Evolutionary conservation across 2,888 invertebrate species (phyloP).

Genomic region (Hyles lineata): DNA sequence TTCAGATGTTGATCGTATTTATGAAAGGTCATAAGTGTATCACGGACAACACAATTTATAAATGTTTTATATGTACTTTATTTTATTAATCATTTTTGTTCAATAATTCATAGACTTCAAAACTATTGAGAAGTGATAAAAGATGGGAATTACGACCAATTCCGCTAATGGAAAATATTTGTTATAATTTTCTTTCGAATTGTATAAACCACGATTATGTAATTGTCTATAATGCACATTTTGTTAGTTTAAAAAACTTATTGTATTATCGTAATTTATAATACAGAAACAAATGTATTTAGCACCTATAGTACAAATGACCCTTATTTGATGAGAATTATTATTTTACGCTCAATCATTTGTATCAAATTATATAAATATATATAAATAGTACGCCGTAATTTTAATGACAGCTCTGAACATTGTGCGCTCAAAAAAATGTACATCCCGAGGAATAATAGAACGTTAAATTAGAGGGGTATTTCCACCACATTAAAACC

Average conservation of each 20-base stretch:
- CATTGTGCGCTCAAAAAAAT: too few relatives aligned
- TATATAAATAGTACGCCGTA: background rate
- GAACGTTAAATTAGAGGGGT: too few relatives aligned
- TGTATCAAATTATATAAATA: constrained; percentile 20
- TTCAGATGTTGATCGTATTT: background rate
- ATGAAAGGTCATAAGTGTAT: background rate
- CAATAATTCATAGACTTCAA: background rate
- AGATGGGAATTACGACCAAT: background rate
- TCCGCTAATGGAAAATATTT: background rate
- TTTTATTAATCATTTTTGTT: background rate
- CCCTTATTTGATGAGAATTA: constrained; percentile 19
- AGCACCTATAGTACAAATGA: constrained; percentile 25
- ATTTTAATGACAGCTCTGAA: too few relatives aligned
- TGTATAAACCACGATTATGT: background rate
- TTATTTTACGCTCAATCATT: constrained; percentile 21
- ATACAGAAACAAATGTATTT: constrained; percentile 21
- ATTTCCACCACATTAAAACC: too few relatives aligned
- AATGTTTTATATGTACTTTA: background rate
- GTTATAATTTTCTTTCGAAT: background rate
- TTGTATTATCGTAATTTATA: constrained; percentile 22
- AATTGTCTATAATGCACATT: constrained; percentile 11
- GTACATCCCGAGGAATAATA: too few relatives aligned
- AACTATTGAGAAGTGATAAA: background rate
- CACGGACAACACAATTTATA: background rate
- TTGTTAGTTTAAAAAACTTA: constrained; percentile 20